phyloP scores from a whole-genome alignment of 2,797 vertebrate genomes.

The Anomalospiza imberbis region DNA sequence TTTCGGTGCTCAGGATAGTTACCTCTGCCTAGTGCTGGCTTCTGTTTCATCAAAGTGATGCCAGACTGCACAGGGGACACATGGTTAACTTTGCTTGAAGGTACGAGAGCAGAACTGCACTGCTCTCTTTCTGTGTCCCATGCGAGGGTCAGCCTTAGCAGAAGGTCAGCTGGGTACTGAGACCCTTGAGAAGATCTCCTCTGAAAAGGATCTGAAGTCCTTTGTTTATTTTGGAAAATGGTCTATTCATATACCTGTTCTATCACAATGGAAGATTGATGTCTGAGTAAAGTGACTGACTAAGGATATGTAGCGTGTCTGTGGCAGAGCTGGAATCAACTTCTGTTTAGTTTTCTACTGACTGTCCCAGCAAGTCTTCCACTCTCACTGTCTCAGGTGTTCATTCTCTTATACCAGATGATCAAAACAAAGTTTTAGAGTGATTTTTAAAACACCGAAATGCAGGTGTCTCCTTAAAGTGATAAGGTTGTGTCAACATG shows the following conservation, averaged over 20 bases:
- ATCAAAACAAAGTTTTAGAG: background rate
- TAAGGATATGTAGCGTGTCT: background rate
- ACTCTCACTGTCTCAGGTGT: background rate
- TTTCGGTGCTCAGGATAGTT: background rate
- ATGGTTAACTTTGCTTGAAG: background rate
- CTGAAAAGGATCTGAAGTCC: background rate
- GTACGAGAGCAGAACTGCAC: background rate
- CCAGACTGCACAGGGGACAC: background rate
- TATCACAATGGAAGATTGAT: background rate
- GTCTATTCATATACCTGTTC: background rate
- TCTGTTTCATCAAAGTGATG: background rate
- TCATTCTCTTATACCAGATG: background rate
- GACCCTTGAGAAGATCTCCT: background rate
- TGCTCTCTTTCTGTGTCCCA: background rate
- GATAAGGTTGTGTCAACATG: background rate
- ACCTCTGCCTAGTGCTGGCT: background rate
- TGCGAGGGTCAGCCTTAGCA: background rate
- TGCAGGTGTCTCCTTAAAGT: background rate
- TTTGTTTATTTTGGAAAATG: background rate
- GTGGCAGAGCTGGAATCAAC: background rate
- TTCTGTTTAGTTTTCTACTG: background rate
- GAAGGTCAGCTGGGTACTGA: background rate
- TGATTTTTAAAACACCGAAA: background rate
- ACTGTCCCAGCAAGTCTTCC: background rate
- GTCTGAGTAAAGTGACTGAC: background rate